Conservation (phyloP, 2,113 vertebrate species). For the Lophius piscatorius region DNA sequence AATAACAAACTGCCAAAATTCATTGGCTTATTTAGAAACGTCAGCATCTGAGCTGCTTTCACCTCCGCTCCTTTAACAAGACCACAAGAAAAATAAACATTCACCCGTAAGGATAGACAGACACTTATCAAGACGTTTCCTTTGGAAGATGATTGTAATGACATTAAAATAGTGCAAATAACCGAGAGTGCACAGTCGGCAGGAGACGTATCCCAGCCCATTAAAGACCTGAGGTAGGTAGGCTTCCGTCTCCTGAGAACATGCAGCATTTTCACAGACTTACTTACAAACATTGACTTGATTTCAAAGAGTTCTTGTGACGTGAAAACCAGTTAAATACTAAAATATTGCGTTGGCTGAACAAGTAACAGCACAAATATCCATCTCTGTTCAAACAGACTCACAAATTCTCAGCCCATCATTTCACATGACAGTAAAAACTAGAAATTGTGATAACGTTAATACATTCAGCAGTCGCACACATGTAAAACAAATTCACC, state of each 20-base stretch:
- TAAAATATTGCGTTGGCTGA: not conserved
- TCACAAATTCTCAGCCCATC: not conserved
- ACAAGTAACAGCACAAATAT: too few relatives aligned
- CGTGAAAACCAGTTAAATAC: not conserved
- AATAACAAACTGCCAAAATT: too few relatives aligned
- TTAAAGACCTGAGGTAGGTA: slow-evolving; percentile 38
- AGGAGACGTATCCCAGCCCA: not conserved
- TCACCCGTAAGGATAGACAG: slow-evolving; percentile 13
- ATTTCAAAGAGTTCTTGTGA: not conserved
- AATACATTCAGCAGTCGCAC: slow-evolving; percentile 54
- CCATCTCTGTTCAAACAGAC: not conserved
- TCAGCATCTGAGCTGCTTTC: not conserved
- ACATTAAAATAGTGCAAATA: slow-evolving; percentile 70
- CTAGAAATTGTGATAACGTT: not conserved
- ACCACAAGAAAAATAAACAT: slow-evolving; percentile 44
- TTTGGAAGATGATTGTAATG: slow-evolving; percentile 9
- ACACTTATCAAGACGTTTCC: slow-evolving; percentile 28
- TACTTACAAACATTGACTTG: not conserved
- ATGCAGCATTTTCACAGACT: not conserved
- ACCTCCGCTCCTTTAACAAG: slow-evolving; percentile 7
- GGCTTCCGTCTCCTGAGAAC: not conserved
- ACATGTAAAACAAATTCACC: slow-evolving; percentile 12
- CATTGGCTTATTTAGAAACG: slow-evolving; percentile 14
- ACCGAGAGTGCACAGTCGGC: slow-evolving; percentile 51
- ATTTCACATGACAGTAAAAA: slow-evolving; percentile 15